Base-by-base conservation (phyloP, 2,888 invertebrate genomes). In the Lasioglossum zephyrum region DNA sequence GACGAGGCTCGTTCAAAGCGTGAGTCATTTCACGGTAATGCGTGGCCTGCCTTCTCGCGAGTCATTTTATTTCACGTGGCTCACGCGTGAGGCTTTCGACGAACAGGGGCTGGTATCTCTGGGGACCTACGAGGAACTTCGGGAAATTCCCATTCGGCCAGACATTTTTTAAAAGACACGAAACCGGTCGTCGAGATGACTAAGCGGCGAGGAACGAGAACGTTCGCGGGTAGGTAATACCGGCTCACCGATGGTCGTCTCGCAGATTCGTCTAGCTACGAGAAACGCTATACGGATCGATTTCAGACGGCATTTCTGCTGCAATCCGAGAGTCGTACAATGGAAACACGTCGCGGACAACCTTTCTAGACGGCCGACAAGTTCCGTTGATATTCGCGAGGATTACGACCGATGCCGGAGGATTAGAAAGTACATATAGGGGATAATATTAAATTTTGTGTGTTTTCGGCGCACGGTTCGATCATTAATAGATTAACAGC, bases 21-120 rank as follows among this genome's bases (percentile, higher is more conserved):
- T 88, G 90, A 87, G 70, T 88, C 87, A 80, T 74, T 73, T 60
- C 72, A 75, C 75, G 49, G 63, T 75, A 26, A 79, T 73, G 73
- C 75, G 75, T 49, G 26, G 36, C 36, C 3, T 2, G 2, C 44
- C 49, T 80, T 80, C 74, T 75, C 63, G 26, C 72, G 26, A 57
- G 73, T 72, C 81, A 66, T 41, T 57, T 66, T 36, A 36, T 36
- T 36, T 49, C 70, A 36, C 78, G 79, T 69, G 81, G 22, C 36
- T 57, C 31, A 47, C 22, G 22, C 18, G 16, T 16, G n/a, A 13
- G 2, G 1, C 57, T 11, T 66, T 36, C 66, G 36, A 66, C 31
- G 16, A 18, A 16, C 63, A 11, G 1, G 41, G 31, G 31, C 31
- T 41, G 36, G 3, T 36, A 41, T 2, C 41, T 41, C 41, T 13